A percentile compares a stretch with the other conserved stretches of the same genome.
Conservation (phyloP, 2,888 invertebrate genomes). For the Sphaerophoria taeniata region DNA sequence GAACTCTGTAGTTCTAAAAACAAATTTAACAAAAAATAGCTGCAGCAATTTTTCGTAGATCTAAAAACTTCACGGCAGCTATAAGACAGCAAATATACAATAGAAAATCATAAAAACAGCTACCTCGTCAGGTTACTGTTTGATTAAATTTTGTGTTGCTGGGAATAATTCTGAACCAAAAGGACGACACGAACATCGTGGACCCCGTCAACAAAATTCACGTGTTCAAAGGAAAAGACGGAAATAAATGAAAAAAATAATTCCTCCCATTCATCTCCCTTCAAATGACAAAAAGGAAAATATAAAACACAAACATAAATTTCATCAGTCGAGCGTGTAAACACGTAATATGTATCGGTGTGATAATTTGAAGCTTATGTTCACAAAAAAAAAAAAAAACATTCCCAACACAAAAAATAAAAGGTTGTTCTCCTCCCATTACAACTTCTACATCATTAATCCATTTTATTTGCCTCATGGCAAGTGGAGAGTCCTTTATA, state of each 20-base stretch:
- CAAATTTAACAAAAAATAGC: no score
- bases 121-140: conserved; percentile 50
- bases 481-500: conserved; percentile 1
- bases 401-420: background rate
- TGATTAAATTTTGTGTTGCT: conserved; percentile 58
- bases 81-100: no score
- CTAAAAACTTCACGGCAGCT: no score
- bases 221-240: background rate
- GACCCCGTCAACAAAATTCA: conserved; percentile 12
- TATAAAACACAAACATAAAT: conserved; percentile 11
- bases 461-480: conserved; percentile 42
- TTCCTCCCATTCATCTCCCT: conserved; percentile 1
- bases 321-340: conserved; percentile 17
- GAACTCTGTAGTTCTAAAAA: no score
- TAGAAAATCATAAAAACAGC: conserved; percentile 16
- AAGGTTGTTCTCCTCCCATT: conserved; percentile 2
- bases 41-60: no score
- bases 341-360: conserved; percentile 26
- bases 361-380: conserved; percentile 47
- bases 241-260: background rate
- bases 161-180: no score
- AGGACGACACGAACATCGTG: no score
- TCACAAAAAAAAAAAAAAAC: no score
- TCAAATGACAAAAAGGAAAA: conserved; percentile 10
- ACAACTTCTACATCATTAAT: conserved; percentile 50